Base-by-base conservation (phyloP, 2,888 invertebrate species). In the Leptura quadrifasciata region DNA sequence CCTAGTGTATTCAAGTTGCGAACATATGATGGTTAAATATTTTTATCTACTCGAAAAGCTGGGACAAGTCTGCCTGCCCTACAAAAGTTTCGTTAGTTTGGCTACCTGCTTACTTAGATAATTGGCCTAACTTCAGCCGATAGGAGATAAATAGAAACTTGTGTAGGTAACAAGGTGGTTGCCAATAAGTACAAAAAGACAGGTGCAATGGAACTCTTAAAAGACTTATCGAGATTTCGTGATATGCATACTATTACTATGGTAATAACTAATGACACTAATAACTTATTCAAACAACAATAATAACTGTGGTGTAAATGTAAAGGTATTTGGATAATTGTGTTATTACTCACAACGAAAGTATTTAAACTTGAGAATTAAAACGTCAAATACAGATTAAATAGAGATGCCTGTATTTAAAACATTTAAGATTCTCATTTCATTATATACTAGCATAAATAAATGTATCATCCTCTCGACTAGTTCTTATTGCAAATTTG, bases 121-220 rank as follows among this genome's bases (percentile, higher is more conserved):
- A 57, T 57, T 57, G 57, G 20, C 20, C 20, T 21, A 47, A 47
- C 47, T 21, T 18, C 57, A 21, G 9, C 15, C 57, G 20, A 57
- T 12, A 21, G 20, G 20, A 18, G 21, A 57, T 57, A 57, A 9
- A 57, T 57, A 20, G 20, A 21, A 21, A 57, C 57, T 57, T 57
- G 57, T 57, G 12, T 21, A 52, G 27, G 52, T 24, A 47, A 15
- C 65, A 52, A 65, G 24, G 52, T 63, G 63, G 63, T 27, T 39
- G 65, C 21, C 21, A n/a, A 17, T 35, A 52, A 24, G 65, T n/a
- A 65, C 24, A 65, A 65, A 65, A 65, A 65, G 65, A 52, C 65
- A 65, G 65, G 65, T 65, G 65, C 54, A 24, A 63, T 20, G 39
- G 39, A 20, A 63, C 35, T 63, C 52, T 24, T 52, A 9, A 52